Percentiles rank a stretch among this genome's conserved stretches.
These are phyloP conservation scores for Tethya wilhelma DNA, from an alignment of 37 sponge, comb jelly and placozoan species.

Conservation along the genomic window DNA sequence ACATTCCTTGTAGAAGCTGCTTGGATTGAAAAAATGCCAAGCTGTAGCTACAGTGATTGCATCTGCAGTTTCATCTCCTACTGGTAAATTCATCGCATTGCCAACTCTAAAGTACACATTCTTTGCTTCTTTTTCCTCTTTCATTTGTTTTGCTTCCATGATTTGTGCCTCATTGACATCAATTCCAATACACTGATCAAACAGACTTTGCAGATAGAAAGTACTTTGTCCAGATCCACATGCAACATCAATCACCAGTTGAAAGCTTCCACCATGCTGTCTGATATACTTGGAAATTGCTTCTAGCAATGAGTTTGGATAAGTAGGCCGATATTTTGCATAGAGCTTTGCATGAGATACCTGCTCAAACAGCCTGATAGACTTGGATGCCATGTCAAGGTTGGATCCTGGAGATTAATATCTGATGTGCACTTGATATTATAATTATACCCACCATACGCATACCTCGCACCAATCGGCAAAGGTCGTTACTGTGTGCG, in stretches of 20 bases:
- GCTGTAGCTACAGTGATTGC: constrained; percentile 74
- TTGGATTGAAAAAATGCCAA: constrained; percentile 68
- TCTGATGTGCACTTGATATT: too few relatives aligned
- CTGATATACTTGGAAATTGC: constrained; percentile 39
- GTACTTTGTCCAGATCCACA: constrained; percentile 89
- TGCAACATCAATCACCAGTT: constrained; percentile 61
- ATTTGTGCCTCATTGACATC: constrained; percentile 82
- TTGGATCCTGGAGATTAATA: too few relatives aligned
- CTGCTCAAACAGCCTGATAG: constrained; percentile 44
- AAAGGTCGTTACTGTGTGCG: too few relatives aligned
- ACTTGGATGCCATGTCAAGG: too few relatives aligned
- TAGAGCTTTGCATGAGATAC: constrained; percentile 52
- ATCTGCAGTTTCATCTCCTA: constrained; percentile 40
- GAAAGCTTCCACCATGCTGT: constrained; percentile 32
- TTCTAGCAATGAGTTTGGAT: constrained; percentile 42
- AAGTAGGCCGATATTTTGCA: constrained; percentile 49
- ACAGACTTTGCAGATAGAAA: constrained; percentile 28
- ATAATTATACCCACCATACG: too few relatives aligned
- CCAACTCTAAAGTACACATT: constrained; percentile 63
- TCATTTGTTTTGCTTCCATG: constrained; percentile 20
- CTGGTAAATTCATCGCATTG: constrained; percentile 28
- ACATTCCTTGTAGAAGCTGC: constrained; percentile 40
- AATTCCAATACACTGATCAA: constrained; percentile 52
- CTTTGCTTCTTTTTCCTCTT: not conserved
- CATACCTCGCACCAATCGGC: too few relatives aligned